Base-by-base conservation (phyloP, 2,113 vertebrate genomes). In the Tetraodon nigroviridis region DNA sequence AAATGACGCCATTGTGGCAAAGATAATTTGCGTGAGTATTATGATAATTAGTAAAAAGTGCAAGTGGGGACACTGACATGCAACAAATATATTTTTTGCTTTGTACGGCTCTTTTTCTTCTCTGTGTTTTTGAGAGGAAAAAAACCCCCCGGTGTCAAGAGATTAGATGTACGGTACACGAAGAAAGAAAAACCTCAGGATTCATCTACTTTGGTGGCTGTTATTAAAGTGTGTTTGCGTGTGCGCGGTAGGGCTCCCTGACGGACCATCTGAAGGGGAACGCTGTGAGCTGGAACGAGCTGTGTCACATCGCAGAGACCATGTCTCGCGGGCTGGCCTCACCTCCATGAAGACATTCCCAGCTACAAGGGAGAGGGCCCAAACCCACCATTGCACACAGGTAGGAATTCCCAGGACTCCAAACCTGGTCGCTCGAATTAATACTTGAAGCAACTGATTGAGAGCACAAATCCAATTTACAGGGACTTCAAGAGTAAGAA, bases 401-500 rank as follows among this genome's bases (percentile, higher is more conserved):
- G 97, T 97, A 78, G 17, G 42, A 7, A 15, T 10, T 7, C 11
- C 24, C 3, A 13, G 12, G n/a, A 6, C 1, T 17, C 27, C 5
- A 61, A 69, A 24, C 8, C 19, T 3, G 22, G 22, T 24, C 22
- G 22, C 22, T 24, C 5, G 22, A 24, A 24, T 24, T 27, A 27
- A 27, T 27, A 27, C 24, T 20, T 21, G 29, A 11, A 37, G 1
- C 8, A 4, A 18, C 32, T 22, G 2, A 21, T 62, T 40, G 48
- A 7, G 16, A 2, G 69, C 5, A 11, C 7, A 37, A 37, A 37
- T 37, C 8, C 7, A 1, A 37, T 81, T 58, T 22, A 11, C 88
- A 99, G 97, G 92, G 97, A 99, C 88, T 97, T 98, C 86, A 99
- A 99, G 91, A 98, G 97, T 86, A 98, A 98, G 91, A 99, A 99